A percentile compares a stretch with the other conserved stretches of the same genome.
phyloP scores from a whole-genome alignment of 1,140 invertebrate species.

The Odontomachus brunneus region DNA sequence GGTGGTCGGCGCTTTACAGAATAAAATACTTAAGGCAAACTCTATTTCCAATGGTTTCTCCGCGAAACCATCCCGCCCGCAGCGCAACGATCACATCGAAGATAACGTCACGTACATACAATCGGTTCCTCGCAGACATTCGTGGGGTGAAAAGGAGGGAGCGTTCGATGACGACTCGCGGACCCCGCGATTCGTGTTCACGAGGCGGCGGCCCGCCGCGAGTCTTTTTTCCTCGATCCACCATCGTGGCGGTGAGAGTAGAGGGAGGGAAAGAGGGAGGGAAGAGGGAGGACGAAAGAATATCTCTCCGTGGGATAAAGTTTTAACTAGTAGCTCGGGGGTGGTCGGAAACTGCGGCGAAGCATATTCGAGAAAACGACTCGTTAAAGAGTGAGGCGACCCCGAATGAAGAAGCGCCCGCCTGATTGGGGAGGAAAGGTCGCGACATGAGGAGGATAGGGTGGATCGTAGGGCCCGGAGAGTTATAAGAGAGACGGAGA shows the following conservation, averaged over 20 bases:
- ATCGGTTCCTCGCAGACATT: too few species aligned
- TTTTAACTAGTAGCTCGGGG: slow-evolving; percentile 54
- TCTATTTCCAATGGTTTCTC: too few species aligned
- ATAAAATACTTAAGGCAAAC: not conserved
- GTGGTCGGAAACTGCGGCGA: slow-evolving; percentile 37
- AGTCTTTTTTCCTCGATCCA: too few species aligned
- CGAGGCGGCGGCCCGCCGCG: too few species aligned
- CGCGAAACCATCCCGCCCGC: too few species aligned
- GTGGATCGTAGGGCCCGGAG: slow-evolving; percentile 11
- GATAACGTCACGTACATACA: too few species aligned
- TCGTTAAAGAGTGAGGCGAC: slow-evolving; percentile 42
- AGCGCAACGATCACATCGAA: too few species aligned
- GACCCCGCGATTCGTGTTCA: not conserved
- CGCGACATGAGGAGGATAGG: not conserved
- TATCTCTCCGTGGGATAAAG: slow-evolving; percentile 46
- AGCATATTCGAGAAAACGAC: slow-evolving; percentile 46
- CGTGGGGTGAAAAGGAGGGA: too few species aligned
- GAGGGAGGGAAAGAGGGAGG: too few species aligned
- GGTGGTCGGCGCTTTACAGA: not conserved
- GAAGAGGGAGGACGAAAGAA: not conserved
- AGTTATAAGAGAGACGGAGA: slow-evolving; percentile 32
- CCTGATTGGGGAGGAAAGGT: slow-evolving; percentile 15
- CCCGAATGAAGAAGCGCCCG: slow-evolving; percentile 27
- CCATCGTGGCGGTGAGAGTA: too few species aligned
- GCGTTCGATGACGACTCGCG: too few species aligned